Evolutionary conservation across 2,888 invertebrate genomes (phyloP), one percentile per base, ranked within the genome.

Genomic region (Pseudococcus viburni): DNA sequence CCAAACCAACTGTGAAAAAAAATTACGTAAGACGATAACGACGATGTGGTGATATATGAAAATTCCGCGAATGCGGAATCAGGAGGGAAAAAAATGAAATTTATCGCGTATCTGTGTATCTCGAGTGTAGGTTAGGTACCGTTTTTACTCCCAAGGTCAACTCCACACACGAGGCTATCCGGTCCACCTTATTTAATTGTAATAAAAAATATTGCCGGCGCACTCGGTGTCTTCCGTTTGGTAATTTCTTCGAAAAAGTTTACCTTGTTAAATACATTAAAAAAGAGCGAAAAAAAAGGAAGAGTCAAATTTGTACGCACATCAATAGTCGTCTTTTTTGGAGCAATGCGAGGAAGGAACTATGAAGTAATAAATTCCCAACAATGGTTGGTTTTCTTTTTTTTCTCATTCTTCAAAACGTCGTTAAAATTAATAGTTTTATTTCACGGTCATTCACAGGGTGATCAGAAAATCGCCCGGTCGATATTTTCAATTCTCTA

Each of bases 131-230:
- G 8, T 17, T 55, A n/a, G 77, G 33, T 39, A 39, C 77, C 42
- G 42, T 77, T 77, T 77, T 77, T 77, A 39, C 39, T 33, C 77
- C 9, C 77, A 77, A 77, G 77, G 77, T 77, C 77, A 42, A n/a
- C 55, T 7, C 15, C 5, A 2, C 77, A 77, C 39, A 77, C 77
- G 77, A 77, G 77, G 77, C 77, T 42, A 77, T 77, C 77, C 77
- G 77, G 77, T 77, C 77, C 77, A 77, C 17, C 68, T 77, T 42
- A 42, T 33, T 42, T 77, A 77, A 77, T 77, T 77, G 33, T 77
- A 77, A 42, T n/a, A n/a, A 55, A n/a, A n/a, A 51, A 51, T 51
- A 33, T n/a, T 46, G 26, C 11, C 22, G 26, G 9, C 39, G 39
- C 15, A 77, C n/a, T 12, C 17, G 77, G 33, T 42, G 39, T 77